Evolutionary conservation across 30 jellyfish, hydroid and myxozoan species (phyloP).

Genomic region (Euphysa ruthae): DNA sequence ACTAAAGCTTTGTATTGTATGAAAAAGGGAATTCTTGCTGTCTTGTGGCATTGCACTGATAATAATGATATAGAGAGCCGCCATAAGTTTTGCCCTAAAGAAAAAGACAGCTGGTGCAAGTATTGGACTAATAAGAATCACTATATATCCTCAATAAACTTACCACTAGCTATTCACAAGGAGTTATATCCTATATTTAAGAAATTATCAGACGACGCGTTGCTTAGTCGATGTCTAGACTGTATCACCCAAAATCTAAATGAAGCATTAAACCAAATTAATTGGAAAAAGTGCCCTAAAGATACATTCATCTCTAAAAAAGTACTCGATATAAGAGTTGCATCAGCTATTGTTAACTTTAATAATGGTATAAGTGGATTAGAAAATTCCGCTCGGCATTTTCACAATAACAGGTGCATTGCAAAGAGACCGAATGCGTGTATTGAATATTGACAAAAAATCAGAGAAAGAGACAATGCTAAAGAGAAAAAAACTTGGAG

Average conservation of each 20-base stretch:
- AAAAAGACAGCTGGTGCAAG: slow-evolving; percentile 42
- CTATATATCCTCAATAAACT: slow-evolving; percentile 30
- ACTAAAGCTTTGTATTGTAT: neutral
- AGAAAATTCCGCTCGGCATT: neutral
- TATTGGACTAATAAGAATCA: slow-evolving; percentile 29
- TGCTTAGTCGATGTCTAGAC: slow-evolving; percentile 35
- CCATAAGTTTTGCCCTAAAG: slow-evolving; percentile 41
- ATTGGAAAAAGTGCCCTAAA: slow-evolving; percentile 38
- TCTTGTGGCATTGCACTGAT: slow-evolving; percentile 28
- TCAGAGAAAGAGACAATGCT: slow-evolving; percentile 2
- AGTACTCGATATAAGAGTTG: slow-evolving; percentile 21
- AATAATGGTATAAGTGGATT: slow-evolving; percentile 43
- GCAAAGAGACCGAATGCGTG: slow-evolving; percentile 15
- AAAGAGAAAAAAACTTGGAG: slow-evolving; percentile 31
- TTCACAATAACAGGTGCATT: slow-evolving; percentile 2
- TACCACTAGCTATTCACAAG: slow-evolving; percentile 28
- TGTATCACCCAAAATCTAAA: slow-evolving; percentile 43
- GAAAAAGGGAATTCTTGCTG: neutral
- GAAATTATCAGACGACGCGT: slow-evolving; percentile 21
- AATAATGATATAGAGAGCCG: slow-evolving; percentile 11
- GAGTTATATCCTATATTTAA: slow-evolving; percentile 18
- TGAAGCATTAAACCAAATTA: slow-evolving; percentile 43
- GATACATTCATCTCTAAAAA: slow-evolving; percentile 6
- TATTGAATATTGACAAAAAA: neutral
- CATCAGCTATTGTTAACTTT: slow-evolving; percentile 27